These are phyloP conservation scores for Oostethus manadensis DNA, from an alignment of 2,113 vertebrate species.

Conservation along the genomic window DNA sequence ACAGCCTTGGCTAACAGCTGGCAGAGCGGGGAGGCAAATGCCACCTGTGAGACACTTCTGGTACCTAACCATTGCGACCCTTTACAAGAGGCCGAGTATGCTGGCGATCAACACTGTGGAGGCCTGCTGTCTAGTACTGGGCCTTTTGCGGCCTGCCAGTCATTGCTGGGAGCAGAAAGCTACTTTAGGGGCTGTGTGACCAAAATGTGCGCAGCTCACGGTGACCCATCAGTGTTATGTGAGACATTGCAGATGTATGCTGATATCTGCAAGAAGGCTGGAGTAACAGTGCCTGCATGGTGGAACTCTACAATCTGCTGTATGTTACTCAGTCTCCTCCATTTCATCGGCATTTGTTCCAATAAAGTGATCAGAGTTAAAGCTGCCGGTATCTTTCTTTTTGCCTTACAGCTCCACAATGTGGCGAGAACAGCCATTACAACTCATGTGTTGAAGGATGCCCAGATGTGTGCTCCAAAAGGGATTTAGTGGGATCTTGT, in stretches of 20 bases:
- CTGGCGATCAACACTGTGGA: slow-evolving; percentile 69
- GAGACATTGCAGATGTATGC: slow-evolving; percentile 62
- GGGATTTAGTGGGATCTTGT: slow-evolving; percentile 51
- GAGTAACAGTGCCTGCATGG: slow-evolving; percentile 66
- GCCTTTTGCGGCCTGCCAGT: slow-evolving; percentile 69
- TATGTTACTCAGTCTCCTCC: slow-evolving; percentile 58
- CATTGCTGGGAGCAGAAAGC: slow-evolving; percentile 58
- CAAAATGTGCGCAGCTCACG: slow-evolving; percentile 67
- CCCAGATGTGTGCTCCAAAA: slow-evolving; percentile 60
- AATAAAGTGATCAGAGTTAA: slow-evolving; percentile 5
- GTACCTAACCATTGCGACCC: slow-evolving; percentile 59
- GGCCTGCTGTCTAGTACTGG: slow-evolving; percentile 61
- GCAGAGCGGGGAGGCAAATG: slow-evolving; percentile 38
- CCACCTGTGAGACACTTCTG: slow-evolving; percentile 56
- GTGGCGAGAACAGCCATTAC: slow-evolving; percentile 68
- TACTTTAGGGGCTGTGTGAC: slow-evolving; percentile 74
- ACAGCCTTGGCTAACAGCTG: slow-evolving; percentile 68
- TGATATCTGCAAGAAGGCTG: slow-evolving; percentile 68
- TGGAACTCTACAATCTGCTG: slow-evolving; percentile 75
- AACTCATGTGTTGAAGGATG: slow-evolving; percentile 67
- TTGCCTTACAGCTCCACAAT: slow-evolving; percentile 51
- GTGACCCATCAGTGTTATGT: slow-evolving; percentile 65
- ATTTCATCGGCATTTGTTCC: not conserved
- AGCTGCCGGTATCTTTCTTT: slow-evolving; percentile 3
- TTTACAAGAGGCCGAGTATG: slow-evolving; percentile 52